Evolutionary conservation across 2,113 vertebrate genomes (phyloP), one percentile per base, ranked within the genome.

Genomic region (Anolis carolinensis): DNA sequence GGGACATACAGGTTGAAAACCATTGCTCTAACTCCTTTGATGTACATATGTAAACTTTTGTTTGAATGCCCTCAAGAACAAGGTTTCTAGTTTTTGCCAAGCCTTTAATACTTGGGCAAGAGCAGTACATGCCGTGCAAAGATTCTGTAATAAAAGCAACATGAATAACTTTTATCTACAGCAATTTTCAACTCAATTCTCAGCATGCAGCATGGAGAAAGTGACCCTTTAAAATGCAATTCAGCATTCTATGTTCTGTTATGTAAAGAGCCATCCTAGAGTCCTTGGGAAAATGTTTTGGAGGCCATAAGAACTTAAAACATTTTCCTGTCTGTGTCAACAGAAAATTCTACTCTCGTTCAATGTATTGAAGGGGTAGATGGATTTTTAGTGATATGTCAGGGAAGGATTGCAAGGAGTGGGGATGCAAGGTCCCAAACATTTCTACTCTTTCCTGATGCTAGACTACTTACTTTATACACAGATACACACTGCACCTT

Each of bases 121-220:
- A 30, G 72, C 91, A 7, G 52, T 89, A 67, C 81, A 89, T 86
- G 67, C 7, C 0, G 0, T 63, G 67, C 23, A 68, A n/a, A 2
- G 8, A 81, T 91, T 8, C 16, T 55, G 20, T 9, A 78, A 0
- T 34, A 52, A 70, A 89, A 90, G 68, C 3, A 74, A 74, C 65
- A 48, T 62, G 21, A 76, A 89, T 84, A 84, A 13, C 82, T 36
- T 10, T 34, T 52, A 30, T 80, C 84, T 78, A 59, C 89, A 90
- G n/a, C 55, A 77, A 87, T 74, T 75, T 52, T 68, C 74, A 14
- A 23, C 2, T 32, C 11, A 16, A 39, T 83, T 74, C 32, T 14
- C 62, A 90, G 81, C 83, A 91, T 84, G 50, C 78, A 86, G 48
- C 84, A 27, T 36, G 82, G 87, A 87, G 68, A 90, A 92, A 85